Conservation (phyloP, 2,797 vertebrate genomes). For the Dallia pectoralis region DNA sequence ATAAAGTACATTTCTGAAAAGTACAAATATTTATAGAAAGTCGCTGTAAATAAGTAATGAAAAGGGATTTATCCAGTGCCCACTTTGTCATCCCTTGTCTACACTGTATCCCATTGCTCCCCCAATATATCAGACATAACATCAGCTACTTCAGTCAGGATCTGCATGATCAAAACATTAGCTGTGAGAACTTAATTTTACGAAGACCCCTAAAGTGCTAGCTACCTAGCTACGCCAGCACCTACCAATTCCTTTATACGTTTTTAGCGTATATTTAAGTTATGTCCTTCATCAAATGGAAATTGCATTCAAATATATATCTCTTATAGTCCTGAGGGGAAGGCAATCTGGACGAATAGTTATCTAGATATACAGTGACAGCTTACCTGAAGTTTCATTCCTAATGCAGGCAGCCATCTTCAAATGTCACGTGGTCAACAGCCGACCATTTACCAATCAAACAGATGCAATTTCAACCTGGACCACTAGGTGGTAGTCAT, state of each 20-base stretch:
- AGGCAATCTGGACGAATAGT: background rate
- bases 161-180: background rate
- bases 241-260: background rate
- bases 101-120: background rate
- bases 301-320: background rate
- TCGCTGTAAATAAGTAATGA: too few relatives aligned
- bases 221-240: background rate
- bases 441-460: constrained; percentile 48
- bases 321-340: background rate
- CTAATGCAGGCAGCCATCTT: constrained; percentile 43
- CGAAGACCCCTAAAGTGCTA: background rate
- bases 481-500: constrained; percentile 30
- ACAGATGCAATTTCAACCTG: background rate
- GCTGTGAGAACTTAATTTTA: too few relatives aligned
- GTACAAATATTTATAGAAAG: too few relatives aligned
- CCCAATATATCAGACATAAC: background rate
- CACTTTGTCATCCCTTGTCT: too few relatives aligned
- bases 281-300: background rate
- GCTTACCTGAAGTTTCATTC: constrained; percentile 29
- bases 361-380: background rate
- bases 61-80: too few relatives aligned
- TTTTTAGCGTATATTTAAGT: background rate
- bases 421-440: constrained; percentile 34
- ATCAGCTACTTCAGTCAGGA: background rate
- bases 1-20: too few relatives aligned